phyloP scores from a whole-genome alignment of 2,797 vertebrate genomes.

The Buceros bicornis region DNA sequence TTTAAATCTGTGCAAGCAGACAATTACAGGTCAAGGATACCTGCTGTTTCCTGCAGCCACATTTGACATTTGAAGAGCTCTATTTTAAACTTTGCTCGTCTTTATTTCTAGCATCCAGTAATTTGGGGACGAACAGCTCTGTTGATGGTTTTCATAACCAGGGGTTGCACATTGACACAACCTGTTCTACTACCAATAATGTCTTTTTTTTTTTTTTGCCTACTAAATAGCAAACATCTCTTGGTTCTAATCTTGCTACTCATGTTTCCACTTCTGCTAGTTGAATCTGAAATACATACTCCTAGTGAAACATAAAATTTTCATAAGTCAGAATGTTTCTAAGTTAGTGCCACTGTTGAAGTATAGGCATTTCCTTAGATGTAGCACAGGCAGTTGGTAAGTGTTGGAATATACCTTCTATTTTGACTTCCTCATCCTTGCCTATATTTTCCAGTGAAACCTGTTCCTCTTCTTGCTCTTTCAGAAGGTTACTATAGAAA shows the following conservation, averaged over 20 bases:
- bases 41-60: not conserved
- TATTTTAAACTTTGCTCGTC: not conserved
- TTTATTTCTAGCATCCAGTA: not conserved
- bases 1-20: not conserved
- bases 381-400: not conserved
- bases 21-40: constrained; percentile 39
- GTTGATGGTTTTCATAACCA: not conserved
- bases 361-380: not conserved
- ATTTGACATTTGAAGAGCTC: not conserved
- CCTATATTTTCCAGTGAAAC: not conserved
- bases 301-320: not conserved
- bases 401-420: not conserved
- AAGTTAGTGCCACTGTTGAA: not conserved
- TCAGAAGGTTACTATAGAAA: not conserved
- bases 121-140: not conserved
- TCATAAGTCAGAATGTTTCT: too few species aligned
- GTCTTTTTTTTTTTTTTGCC: not conserved
- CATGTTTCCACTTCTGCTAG: not conserved
- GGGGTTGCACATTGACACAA: not conserved
- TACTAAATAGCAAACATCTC: not conserved
- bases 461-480: not conserved
- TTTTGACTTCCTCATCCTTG: not conserved
- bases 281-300: not conserved
- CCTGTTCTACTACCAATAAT: not conserved
- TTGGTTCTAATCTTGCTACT: not conserved